Evolutionary conservation across 2,113 vertebrate species (phyloP).

Genomic region (Ameiurus melas): DNA sequence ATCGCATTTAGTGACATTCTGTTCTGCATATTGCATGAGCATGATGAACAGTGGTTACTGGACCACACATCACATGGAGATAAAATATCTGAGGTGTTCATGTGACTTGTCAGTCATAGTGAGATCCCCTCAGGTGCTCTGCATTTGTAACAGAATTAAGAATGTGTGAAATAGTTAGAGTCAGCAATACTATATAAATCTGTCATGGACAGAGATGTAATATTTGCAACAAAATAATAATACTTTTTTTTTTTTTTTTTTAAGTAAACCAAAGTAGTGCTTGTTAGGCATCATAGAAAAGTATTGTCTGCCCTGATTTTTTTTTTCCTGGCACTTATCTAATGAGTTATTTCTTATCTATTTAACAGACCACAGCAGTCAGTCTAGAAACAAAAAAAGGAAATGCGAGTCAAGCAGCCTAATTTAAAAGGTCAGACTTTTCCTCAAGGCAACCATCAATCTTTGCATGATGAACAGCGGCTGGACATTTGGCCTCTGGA

Average conservation of each 20-base stretch:
- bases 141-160: background rate
- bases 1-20: background rate
- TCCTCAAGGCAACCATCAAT: constrained; percentile 45
- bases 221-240: background rate
- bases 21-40: constrained; percentile 31
- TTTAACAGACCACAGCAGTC: constrained; percentile 1
- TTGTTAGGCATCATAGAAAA: background rate
- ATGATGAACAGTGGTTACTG: constrained; percentile 23
- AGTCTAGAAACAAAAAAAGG: background rate
- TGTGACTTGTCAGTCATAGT: constrained; percentile 4
- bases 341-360: background rate
- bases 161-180: background rate
- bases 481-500: constrained; percentile 56
- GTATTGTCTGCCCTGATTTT: background rate
- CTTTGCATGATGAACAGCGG: constrained; percentile 48
- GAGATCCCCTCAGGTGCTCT: background rate
- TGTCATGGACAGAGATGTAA: background rate
- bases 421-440: constrained; percentile 38
- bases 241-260: too few relatives aligned
- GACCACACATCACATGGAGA: constrained; percentile 12
- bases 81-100: constrained; percentile 6
- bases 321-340: background rate
- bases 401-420: constrained; percentile 15
- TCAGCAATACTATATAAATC: background rate
- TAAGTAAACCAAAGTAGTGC: background rate